Evolutionary conservation across 1,140 invertebrate genomes (phyloP).

Genomic region (Trachelipus rathkii): DNA sequence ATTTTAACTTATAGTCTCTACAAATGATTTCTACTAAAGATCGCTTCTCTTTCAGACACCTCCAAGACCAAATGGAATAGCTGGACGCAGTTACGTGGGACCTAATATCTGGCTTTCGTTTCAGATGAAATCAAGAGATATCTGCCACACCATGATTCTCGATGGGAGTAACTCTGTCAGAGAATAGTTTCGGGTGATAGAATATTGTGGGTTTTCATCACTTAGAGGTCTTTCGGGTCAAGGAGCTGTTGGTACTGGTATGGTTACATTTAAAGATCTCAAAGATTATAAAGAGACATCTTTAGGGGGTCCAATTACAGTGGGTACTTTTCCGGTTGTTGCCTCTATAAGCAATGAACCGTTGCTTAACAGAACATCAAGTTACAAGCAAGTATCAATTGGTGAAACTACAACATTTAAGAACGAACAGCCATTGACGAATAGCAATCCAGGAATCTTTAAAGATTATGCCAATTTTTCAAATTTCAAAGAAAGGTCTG

Average conservation of each 20-base stretch:
- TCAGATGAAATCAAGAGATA: neutral
- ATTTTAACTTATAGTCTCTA: too few relatives aligned
- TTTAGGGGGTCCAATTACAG: neutral
- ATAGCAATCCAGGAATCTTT: neutral
- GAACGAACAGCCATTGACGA: neutral
- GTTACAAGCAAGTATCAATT: constrained; percentile 4
- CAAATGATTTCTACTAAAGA: too few relatives aligned
- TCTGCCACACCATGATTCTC: neutral
- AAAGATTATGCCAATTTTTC: neutral
- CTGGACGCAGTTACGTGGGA: neutral
- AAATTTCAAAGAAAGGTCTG: neutral
- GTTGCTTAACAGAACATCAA: neutral
- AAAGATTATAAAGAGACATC: constrained; percentile 1
- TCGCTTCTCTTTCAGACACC: neutral
- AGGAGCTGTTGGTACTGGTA: neutral
- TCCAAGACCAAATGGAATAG: neutral
- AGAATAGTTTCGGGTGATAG: neutral
- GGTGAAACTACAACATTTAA: neutral
- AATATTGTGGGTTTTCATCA: neutral
- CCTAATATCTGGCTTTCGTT: neutral
- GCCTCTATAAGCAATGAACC: neutral
- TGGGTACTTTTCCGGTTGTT: neutral
- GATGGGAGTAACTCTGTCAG: neutral
- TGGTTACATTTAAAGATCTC: neutral
- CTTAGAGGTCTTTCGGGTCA: neutral